Conservation (phyloP, 2,797 vertebrate genomes). For the Notamacropus eugenii region DNA sequence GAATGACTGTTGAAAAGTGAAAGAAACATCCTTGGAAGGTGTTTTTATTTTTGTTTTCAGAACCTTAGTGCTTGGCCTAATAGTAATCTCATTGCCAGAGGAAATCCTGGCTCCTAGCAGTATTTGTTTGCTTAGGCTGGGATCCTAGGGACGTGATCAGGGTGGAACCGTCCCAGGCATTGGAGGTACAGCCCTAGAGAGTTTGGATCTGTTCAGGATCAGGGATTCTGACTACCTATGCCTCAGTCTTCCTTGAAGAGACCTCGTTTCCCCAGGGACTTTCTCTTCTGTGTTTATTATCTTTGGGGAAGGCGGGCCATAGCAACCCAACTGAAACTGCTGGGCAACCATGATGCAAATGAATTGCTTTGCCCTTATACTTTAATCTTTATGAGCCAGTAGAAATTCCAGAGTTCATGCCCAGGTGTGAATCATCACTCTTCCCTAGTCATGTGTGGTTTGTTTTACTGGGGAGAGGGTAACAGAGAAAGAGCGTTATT, state of each 20-base stretch:
- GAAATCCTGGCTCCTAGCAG: conserved; percentile 38
- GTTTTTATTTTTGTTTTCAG: neutral
- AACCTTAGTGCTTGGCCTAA: neutral
- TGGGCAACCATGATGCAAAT: neutral
- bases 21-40: neutral
- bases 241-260: neutral
- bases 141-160: neutral
- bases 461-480: neutral
- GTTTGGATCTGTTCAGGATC: neutral
- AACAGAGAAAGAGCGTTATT: neutral
- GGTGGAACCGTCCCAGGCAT: conserved; percentile 20
- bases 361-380: neutral
- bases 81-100: neutral
- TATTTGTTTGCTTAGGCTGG: neutral
- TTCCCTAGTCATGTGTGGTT: neutral
- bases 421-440: neutral
- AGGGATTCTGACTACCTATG: neutral
- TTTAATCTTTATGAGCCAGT: neutral
- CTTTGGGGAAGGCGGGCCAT: neutral
- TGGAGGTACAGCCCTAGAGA: neutral
- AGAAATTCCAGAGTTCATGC: neutral
- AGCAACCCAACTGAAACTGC: neutral
- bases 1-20: conserved; percentile 8
- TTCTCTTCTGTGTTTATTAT: neutral
- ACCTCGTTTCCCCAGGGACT: neutral